Conservation (phyloP, 1,140 invertebrate genomes). For the Bombus waltoni region DNA sequence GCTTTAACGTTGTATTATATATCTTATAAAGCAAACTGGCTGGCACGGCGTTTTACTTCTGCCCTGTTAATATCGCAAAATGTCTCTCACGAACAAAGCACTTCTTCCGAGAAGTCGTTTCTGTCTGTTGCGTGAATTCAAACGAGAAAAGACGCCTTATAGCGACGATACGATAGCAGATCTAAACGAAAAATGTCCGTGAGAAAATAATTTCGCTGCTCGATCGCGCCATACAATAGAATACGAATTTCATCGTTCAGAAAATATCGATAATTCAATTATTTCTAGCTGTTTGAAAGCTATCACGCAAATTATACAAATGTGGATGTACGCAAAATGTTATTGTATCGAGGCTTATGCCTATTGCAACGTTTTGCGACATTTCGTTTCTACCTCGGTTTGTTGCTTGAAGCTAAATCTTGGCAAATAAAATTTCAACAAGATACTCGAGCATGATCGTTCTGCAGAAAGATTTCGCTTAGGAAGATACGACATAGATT, state of each 20-base stretch:
- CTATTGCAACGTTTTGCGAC: too few relatives aligned
- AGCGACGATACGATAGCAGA: too few relatives aligned
- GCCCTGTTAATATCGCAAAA: not conserved
- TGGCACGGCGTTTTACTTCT: not conserved
- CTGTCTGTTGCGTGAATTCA: not conserved
- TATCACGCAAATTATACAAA: too few relatives aligned
- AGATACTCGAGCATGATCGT: too few relatives aligned
- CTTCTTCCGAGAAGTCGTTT: not conserved
- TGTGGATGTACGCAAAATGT: too few relatives aligned
- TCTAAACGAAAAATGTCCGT: not conserved
- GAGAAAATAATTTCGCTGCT: not conserved
- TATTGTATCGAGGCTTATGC: too few relatives aligned
- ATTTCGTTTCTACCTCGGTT: too few relatives aligned
- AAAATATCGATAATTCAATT: not conserved
- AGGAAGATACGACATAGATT: too few relatives aligned
- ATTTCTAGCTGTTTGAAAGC: too few relatives aligned
- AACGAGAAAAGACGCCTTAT: not conserved
- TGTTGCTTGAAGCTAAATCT: too few relatives aligned
- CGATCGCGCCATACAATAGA: not conserved
- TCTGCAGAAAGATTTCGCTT: too few relatives aligned
- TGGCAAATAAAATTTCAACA: too few relatives aligned
- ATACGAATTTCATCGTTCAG: not conserved
- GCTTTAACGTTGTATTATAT: not conserved
- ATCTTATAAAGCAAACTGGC: conserved; percentile 6
- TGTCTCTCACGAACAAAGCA: not conserved